phyloP scores from a whole-genome alignment of 2,113 vertebrate genomes.

The Sceloporus undulatus region DNA sequence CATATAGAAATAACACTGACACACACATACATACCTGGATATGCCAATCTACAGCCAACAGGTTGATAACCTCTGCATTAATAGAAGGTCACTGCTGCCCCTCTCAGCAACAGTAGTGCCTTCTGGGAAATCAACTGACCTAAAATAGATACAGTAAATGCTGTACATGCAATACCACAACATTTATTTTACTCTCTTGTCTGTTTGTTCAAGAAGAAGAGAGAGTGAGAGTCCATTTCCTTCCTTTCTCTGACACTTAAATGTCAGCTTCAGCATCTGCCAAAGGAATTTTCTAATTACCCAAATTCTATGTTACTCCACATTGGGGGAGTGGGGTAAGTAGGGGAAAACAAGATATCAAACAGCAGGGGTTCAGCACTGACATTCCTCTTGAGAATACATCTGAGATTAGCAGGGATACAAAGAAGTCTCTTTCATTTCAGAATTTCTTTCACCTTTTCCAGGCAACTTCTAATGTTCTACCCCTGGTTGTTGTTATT shows the following conservation, averaged over 20 bases:
- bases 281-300: conserved; percentile 30
- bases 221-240: not conserved
- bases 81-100: conserved; percentile 3
- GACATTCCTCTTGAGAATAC: conserved; percentile 26
- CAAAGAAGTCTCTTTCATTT: conserved; percentile 34
- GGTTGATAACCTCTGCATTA: not conserved
- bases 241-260: not conserved
- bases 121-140: not conserved
- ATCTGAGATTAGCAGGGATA: conserved; percentile 30
- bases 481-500: not conserved
- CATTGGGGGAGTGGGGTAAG: conserved; percentile 21
- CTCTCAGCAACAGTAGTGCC: not conserved
- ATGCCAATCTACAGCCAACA: not conserved
- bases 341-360: conserved; percentile 11
- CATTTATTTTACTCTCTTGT: conserved; percentile 10
- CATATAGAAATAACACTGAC: not conserved
- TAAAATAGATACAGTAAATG: not conserved
- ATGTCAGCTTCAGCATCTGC: conserved; percentile 26
- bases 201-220: not conserved
- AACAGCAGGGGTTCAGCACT: conserved; percentile 42
- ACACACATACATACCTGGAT: too few species aligned
- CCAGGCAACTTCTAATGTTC: too few species aligned
- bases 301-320: conserved; percentile 35
- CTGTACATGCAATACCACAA: not conserved
- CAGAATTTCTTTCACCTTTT: conserved; percentile 8